Base-by-base conservation (phyloP, 2,888 invertebrate species). In the Apodemia duryi region DNA sequence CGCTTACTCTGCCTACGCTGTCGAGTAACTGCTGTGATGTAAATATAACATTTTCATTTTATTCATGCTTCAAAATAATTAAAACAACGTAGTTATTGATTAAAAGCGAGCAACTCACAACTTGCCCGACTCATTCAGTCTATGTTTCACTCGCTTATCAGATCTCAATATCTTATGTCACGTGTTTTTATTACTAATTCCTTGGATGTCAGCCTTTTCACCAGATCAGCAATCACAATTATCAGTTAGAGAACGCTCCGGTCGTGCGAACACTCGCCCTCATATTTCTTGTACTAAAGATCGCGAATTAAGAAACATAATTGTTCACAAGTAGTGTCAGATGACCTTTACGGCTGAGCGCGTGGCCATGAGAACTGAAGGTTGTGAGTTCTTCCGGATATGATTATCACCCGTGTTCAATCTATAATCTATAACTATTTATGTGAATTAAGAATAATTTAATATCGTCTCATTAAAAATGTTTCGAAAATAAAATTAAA, bases 281-380 rank as follows among this genome's bases (percentile, higher is more conserved):
- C 61, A 63, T 65, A 63, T 65, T 60, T 60, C 60, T 60, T 29
- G n/a, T 35, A 7, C 11, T 60, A 60, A 32, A 74, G 73, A 74
- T 68, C 74, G 67, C 74, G 70, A 77, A 75, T 78, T 72, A 77
- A 75, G 73, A 75, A 74, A 73, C 74, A 80, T 79, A 80, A 79
- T 83, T 81, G 77, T 75, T 80, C 72, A 76, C 77, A 79, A 80
- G 81, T 77, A 72, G 69, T 70, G 74, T 72, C 72, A 77, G 78
- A 81, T 82, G 84, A 85, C 88, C 88, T 90, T 86, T 84, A 85
- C 84, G 86, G 81, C 81, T 79, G 77, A 80, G 74, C 79, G 86
- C 81, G 76, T 81, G 87, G 82, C 88, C 86, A 85, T 88, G 88
- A 88, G 85, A 81, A 77, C 77, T 81, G 86, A 88, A 89, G 89